A percentile compares a stretch with the other conserved stretches of the same genome.
Evolutionary conservation across 2,113 vertebrate genomes (phyloP).

Genomic region (Oncorhynchus mykiss): DNA sequence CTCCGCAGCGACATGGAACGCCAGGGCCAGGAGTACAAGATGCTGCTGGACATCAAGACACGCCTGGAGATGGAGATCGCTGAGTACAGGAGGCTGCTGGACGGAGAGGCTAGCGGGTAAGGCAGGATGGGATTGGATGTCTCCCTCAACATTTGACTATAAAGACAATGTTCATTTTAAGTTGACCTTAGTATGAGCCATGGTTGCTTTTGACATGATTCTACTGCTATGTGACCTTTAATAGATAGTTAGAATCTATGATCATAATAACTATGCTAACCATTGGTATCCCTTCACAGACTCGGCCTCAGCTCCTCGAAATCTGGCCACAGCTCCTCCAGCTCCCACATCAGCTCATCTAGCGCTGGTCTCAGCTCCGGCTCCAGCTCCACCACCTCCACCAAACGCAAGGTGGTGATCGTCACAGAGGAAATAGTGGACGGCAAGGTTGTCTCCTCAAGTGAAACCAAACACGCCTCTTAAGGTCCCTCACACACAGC

Average conservation of each 20-base stretch:
- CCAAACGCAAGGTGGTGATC: constrained; percentile 39
- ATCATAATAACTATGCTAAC: too few species aligned
- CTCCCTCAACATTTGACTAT: not conserved
- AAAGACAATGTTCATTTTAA: too few species aligned
- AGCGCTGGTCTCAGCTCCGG: not conserved
- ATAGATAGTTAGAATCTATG: too few species aligned
- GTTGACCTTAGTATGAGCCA: too few species aligned
- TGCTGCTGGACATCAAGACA: constrained; percentile 82
- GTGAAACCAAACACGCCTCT: not conserved
- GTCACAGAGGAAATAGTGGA: constrained; percentile 60
- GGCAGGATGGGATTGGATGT: not conserved
- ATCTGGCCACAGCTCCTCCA: not conserved
- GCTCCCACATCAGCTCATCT: not conserved
- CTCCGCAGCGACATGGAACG: constrained; percentile 84
- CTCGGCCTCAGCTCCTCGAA: not conserved
- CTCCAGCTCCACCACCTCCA: not conserved
- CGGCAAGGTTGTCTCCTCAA: constrained; percentile 59
- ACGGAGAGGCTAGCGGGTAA: constrained; percentile 72
- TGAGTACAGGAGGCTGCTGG: constrained; percentile 87
- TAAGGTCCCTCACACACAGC: constrained; percentile 18
- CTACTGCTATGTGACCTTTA: too few species aligned
- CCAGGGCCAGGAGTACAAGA: constrained; percentile 57
- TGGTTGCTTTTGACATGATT: too few species aligned
- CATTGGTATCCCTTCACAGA: not conserved
- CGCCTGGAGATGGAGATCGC: constrained; percentile 90